Base-by-base conservation (phyloP, 1,140 invertebrate genomes). In the Adoxophyes honmai region DNA sequence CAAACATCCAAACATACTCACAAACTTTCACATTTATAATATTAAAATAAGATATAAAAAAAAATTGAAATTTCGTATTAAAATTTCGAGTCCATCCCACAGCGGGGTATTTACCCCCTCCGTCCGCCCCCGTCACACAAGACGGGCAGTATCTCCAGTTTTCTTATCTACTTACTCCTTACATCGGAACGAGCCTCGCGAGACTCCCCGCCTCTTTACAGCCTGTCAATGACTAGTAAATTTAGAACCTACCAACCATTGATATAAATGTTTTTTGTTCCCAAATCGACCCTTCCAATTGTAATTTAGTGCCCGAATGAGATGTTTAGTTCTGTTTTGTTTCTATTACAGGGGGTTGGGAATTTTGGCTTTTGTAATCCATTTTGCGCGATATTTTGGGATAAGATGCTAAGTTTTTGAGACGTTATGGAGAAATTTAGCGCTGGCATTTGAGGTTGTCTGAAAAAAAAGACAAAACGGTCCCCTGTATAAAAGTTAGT, bases 221-320 rank as follows among this genome's bases (percentile, higher is more conserved):
- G 76, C 80, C 83, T 88, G 85, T 88, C 85, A 85, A 88, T 88
- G 83, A 85, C 81, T 86, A 80, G 73, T 76, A 78, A 85, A 88
- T 88, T 88, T 86, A 83, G 80, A 87, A 80, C 83, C 78, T 68
- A 59, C 78, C 75, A 70, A 64, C 82, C 85, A 88, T 88, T 88
- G 82, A 88, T 86, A 88, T 86, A 83, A 88, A 88, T 88, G 85
- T 88, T 88, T 88, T 87, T 88, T 86, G 81, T 85, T 84, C 83
- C 85, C 85, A 78, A 81, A 84, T 85, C 85, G 73, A 75, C 83
- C 81, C 72, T 86, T 78, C 68, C 69, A 80, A 86, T 86, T 85
- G 85, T 88, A 82, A 88, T 88, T 86, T 88, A 88, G 71, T 79
- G 71, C 53, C 39, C 56, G 60, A 62, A 70, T 72, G 67, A 70